Base-by-base conservation (phyloP, 2,888 invertebrate species). In the Aleiodes testaceus region DNA sequence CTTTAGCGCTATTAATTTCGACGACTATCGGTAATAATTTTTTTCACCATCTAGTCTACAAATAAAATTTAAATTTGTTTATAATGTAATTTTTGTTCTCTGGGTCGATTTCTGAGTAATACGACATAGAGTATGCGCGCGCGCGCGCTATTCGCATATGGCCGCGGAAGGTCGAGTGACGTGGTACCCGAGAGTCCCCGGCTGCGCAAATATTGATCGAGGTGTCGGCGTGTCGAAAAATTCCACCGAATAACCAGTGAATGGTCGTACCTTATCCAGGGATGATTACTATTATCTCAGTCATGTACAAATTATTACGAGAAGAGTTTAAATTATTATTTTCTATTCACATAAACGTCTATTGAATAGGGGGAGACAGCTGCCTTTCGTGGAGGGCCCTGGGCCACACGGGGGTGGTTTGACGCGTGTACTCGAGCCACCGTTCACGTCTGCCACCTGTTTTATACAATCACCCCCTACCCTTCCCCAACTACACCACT, bases 191-290 rank as follows among this genome's bases (percentile, higher is more conserved):
- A 76, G 80, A 76, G 79, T 81, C 82, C 82, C 83, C 87, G 87
- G 87, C 87, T 87, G 87, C 83, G 86, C 86, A 87, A 87, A 87
- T 87, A 87, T 87, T 87, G 87, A 87, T 87, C 87, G 85, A 85
- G 80, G 81, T 84, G 84, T 85, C 82, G 83, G 81, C 79, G 79
- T 84, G 82, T 85, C 83, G 83, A 87, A 87, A 86, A 86, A 87
- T 87, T 86, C 86, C 86, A 84, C 82, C 84, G 81, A 85, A 85
- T 83, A 81, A 44, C 63, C 11, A 63, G 63, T 79, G 79, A 81
- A 83, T 81, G 80, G 77, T 78, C 75, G 75, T 77, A 72, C 75
- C 72, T 72, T 71, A 66, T 78, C 61, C 72, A 71, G 75, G 76
- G 78, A 66, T 59, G 59, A 59, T 59, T 16, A 59, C 36, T 36